Evolutionary conservation across 2,888 invertebrate genomes (phyloP), one percentile per base, ranked within the genome.

Genomic region (Rhimphoctona megacephalus): DNA sequence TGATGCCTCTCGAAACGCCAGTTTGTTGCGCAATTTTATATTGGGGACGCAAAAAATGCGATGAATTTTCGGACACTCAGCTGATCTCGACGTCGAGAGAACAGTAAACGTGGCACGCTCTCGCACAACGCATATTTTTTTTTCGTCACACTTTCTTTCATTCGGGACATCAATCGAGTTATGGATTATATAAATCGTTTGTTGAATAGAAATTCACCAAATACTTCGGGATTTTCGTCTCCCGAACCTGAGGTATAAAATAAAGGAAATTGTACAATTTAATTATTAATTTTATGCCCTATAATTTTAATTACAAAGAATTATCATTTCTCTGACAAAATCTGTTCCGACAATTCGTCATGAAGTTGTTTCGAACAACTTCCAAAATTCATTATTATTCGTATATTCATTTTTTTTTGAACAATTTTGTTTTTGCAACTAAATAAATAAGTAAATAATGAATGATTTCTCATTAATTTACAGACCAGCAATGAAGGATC

Each of bases 181-280:
- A 92, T 92, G 92, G 92, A 92, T 46, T 92, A 91, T 81, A 92
- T 92, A 82, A 92, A 92, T 89, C 91, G 90, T 72, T 86, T 92
- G 43, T 84, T 92, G 64, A 89, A 92, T 83, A 91, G 92, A 36
- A 69, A 88, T 57, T 87, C 86, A 8, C 84, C 88, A 17, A 89
- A 84, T 61, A 81, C 88, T n/a, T 85, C 87, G 17, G 72, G 72
- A 49, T 52, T 78, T 17, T 80, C 85, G 30, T 89, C 91, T 79
- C 88, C 90, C 69, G 89, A 89, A 72, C 87, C 83, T 33, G 86
- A 83, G 90, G 90, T 91, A 90, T n/a, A 64, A 74, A 61, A 30
- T 33, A n/a, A 39, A 85, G n/a, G 11, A 70, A 49, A 64, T 43
- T 22, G 30, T 39, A 22, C 14, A 22, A 54, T 25, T 54, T 46